These are phyloP conservation scores for Penaeus japonicus DNA, from an alignment of 1,140 invertebrate genomes.

Conservation along the genomic window DNA sequence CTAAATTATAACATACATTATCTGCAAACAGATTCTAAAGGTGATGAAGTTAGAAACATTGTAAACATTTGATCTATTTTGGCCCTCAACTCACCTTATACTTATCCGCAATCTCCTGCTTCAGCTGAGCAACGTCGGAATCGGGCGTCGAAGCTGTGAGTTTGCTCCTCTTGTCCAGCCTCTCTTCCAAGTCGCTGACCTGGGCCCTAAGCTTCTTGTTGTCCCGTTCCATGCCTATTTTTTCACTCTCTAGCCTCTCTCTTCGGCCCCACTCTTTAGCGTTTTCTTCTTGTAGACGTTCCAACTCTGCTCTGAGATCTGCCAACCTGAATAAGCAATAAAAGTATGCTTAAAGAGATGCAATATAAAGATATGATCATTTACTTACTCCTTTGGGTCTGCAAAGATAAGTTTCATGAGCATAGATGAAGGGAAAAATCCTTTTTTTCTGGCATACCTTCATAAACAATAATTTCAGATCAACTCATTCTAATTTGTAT, in stretches of 20 bases:
- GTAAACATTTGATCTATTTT: not conserved
- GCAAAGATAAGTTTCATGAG: too few relatives aligned
- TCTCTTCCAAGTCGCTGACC: slow-evolving; percentile 82
- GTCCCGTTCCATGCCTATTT: slow-evolving; percentile 83
- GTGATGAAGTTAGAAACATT: too few relatives aligned
- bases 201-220: slow-evolving; percentile 87
- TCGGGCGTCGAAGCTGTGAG: slow-evolving; percentile 61
- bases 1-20: too few relatives aligned
- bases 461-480: too few relatives aligned
- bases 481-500: too few relatives aligned
- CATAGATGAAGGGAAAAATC: too few relatives aligned
- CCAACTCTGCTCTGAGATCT: slow-evolving; percentile 78
- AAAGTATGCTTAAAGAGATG: not conserved
- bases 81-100: slow-evolving; percentile 60
- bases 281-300: slow-evolving; percentile 88
- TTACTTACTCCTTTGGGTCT: too few relatives aligned
- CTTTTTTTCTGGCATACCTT: too few relatives aligned
- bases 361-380: not conserved
- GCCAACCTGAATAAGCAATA: slow-evolving; percentile 64
- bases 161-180: slow-evolving; percentile 68
- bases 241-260: slow-evolving; percentile 88
- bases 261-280: slow-evolving; percentile 91
- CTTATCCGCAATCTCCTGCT: slow-evolving; percentile 55
- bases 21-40: too few relatives aligned
- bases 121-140: slow-evolving; percentile 65